Conservation (phyloP, 2,797 vertebrate species). For the Coluber constrictor region DNA sequence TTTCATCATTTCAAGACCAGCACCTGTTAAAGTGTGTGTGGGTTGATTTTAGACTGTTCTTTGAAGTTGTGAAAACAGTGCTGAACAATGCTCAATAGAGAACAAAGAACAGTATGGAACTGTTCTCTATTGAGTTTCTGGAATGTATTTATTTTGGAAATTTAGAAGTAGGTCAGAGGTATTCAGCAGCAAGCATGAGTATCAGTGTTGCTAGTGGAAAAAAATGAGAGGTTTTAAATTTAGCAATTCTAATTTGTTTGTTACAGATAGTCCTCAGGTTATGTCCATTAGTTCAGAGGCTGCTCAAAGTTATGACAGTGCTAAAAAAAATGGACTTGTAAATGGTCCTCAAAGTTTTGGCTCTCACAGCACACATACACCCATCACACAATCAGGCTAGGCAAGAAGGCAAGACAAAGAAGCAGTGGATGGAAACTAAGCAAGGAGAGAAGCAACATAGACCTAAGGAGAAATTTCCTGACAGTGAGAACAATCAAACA, state of each 20-base stretch:
- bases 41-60: neutral
- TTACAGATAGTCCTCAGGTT: neutral
- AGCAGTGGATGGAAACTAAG: neutral
- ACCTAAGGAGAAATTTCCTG: neutral
- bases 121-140: neutral
- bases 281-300: neutral
- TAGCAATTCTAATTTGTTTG: neutral
- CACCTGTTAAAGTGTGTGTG: neutral
- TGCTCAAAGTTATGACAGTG: neutral
- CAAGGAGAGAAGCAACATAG: neutral
- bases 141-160: neutral
- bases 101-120: neutral
- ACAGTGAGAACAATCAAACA: neutral
- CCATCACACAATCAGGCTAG: neutral
- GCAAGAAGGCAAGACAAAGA: neutral
- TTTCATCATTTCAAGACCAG: neutral
- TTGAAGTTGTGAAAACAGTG: neutral
- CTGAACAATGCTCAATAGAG: neutral
- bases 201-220: neutral
- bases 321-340: neutral
- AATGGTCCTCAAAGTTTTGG: neutral
- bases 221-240: neutral
- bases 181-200: neutral
- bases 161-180: neutral
- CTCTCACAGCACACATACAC: neutral